Conservation (phyloP, 2,797 vertebrate genomes). For the Myotis myotis region DNA sequence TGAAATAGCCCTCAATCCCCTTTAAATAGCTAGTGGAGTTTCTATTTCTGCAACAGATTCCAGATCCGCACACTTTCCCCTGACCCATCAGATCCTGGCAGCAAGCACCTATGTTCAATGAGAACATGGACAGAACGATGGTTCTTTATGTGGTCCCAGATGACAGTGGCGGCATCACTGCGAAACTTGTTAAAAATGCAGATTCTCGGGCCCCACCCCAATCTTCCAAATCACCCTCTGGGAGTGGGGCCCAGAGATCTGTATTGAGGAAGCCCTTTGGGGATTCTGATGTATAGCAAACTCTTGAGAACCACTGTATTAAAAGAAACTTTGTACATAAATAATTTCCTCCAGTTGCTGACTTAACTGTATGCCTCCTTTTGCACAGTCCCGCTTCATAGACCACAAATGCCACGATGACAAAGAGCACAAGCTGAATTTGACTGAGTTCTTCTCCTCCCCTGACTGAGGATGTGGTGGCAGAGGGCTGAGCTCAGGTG, state of each 20-base stretch:
- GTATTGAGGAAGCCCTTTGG: neutral
- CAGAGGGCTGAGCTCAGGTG: neutral
- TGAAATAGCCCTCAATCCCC: neutral
- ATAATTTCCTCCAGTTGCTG: neutral
- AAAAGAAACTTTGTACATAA: neutral
- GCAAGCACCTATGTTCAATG: neutral
- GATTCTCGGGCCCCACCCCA: neutral
- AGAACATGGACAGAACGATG: neutral
- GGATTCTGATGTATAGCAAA: neutral
- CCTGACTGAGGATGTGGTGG: neutral
- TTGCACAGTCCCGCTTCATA: neutral
- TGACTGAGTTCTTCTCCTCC: neutral
- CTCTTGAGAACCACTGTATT: neutral
- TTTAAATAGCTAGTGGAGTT: neutral
- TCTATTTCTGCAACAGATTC: neutral
- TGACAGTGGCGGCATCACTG: neutral
- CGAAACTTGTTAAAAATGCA: neutral
- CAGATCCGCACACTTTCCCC: neutral
- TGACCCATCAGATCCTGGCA: neutral
- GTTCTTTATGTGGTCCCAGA: neutral
- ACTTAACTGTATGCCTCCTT: neutral
- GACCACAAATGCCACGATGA: neutral
- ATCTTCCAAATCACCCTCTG: neutral
- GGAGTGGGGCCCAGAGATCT: too few species aligned
- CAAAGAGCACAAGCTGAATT: neutral